These are phyloP conservation scores for Tychaedon coryphoeus DNA, from an alignment of 2,113 vertebrate genomes.

Conservation along the genomic window DNA sequence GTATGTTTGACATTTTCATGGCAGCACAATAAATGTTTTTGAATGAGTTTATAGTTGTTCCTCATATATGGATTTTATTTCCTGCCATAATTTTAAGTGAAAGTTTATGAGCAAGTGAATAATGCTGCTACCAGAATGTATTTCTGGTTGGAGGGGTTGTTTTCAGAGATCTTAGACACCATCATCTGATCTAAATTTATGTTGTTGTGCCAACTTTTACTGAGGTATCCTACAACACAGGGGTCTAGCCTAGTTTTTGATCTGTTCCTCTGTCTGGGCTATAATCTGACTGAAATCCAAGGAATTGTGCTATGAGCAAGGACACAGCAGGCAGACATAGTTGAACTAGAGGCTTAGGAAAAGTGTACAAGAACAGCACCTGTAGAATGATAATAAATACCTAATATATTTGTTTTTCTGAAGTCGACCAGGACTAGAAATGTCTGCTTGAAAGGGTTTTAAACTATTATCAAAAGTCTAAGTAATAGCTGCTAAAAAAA, in stretches of 20 bases:
- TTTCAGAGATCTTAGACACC: neutral
- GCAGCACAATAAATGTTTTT: neutral
- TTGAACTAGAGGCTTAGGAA: neutral
- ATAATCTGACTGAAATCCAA: neutral
- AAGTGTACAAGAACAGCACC: neutral
- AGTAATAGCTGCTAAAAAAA: neutral
- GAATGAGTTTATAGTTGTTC: neutral
- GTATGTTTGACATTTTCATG: neutral
- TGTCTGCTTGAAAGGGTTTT: neutral
- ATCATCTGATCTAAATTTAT: neutral
- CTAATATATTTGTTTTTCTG: neutral
- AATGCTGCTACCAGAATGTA: neutral
- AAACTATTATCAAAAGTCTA: neutral
- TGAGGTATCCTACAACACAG: neutral
- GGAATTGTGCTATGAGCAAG: neutral
- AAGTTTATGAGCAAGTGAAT: neutral
- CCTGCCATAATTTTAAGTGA: neutral
- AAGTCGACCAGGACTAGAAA: neutral
- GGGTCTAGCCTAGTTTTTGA: neutral
- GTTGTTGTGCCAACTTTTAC: neutral
- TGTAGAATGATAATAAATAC: neutral
- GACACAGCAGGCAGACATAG: neutral
- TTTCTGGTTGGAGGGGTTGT: neutral
- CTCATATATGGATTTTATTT: neutral
- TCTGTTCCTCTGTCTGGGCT: neutral